Evolutionary conservation across 2,797 vertebrate genomes (phyloP).

Genomic region (Delichon dasypus): DNA sequence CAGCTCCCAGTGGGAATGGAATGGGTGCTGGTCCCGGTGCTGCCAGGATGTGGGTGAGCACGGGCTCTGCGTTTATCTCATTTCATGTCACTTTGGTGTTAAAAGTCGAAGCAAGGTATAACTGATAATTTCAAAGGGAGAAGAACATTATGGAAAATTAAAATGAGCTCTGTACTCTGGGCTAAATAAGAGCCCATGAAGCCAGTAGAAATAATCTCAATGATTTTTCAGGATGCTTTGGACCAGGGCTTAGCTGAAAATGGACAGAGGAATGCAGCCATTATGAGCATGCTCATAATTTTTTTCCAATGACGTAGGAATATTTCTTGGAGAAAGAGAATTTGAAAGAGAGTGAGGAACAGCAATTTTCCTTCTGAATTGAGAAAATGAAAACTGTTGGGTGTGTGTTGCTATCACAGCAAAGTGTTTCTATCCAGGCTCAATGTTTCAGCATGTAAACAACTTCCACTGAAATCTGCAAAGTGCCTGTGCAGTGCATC

Average conservation of each 20-base stretch:
- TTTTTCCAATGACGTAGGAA: slow-evolving; percentile 29
- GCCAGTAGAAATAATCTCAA: background rate
- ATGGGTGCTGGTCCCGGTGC: background rate
- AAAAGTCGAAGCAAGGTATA: background rate
- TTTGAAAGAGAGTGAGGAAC: slow-evolving; percentile 21
- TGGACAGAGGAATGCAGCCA: background rate
- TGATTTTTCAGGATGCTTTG: background rate
- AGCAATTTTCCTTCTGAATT: slow-evolving; percentile 5
- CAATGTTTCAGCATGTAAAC: slow-evolving; percentile 28
- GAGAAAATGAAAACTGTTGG: slow-evolving; percentile 38
- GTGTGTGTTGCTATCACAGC: slow-evolving; percentile 26
- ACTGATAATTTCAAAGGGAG: background rate
- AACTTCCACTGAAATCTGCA: slow-evolving; percentile 30
- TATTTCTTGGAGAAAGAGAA: slow-evolving; percentile 26
- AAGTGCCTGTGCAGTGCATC: background rate
- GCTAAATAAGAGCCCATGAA: background rate
- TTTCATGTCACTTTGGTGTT: background rate
- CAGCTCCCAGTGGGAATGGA: background rate
- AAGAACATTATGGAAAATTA: background rate
- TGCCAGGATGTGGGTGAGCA: background rate
- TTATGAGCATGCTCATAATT: background rate
- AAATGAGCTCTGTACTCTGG: background rate
- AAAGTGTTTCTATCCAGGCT: background rate
- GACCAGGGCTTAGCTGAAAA: background rate
- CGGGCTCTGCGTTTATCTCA: rapidly evolving